Evolutionary conservation across 1,140 invertebrate species (phyloP), one percentile per base, ranked within the genome.

Genomic region (Protaetia brevitarsis): DNA sequence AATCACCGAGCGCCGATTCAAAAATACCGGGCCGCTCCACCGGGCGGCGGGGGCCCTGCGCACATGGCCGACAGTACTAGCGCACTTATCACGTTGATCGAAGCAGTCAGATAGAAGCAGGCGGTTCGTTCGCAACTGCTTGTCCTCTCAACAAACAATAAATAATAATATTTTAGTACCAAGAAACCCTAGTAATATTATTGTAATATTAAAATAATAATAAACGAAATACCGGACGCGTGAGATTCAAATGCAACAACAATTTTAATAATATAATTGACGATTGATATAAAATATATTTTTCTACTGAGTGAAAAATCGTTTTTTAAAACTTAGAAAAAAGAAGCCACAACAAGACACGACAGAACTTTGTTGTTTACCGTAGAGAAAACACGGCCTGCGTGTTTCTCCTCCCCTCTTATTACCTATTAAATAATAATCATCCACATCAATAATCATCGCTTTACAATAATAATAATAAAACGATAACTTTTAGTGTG

Each of bases 91-190:
- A 68, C 26, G 51, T 8, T 28, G 23, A 57, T 34, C 21, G 13
- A 59, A 72, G 75, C 74, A 79, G 77, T 79, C 70, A 73, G 74
- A 71, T 74, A 63, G 71, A 72, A 76, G 74, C 76, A 72, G 73
- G 74, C 76, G 67, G 72, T 63, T 45, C 41, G 72, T 63, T 51
- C 58, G 56, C 65, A 65, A 68, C 70, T 72, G 70, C 70, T 73
- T 73, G 70, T 57, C 63, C 51, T 23, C 57, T n/a, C n/a, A n/a
- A n/a, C n/a, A n/a, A n/a, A n/a, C n/a, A n/a, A n/a, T n/a, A n/a
- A 61, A 70, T 34, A 72, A 71, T 59, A 73, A 70, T 66, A 64
- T 72, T 58, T 58, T 58, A 58, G 56, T 60, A n/a, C n/a, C n/a
- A n/a, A n/a, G n/a, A n/a, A n/a, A 70, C 62, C 69, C 65, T 68